Percentiles rank a stretch among this genome's conserved stretches.
These are phyloP conservation scores for Busseola fusca DNA, from an alignment of 2,888 invertebrate species.

Conservation along the genomic window DNA sequence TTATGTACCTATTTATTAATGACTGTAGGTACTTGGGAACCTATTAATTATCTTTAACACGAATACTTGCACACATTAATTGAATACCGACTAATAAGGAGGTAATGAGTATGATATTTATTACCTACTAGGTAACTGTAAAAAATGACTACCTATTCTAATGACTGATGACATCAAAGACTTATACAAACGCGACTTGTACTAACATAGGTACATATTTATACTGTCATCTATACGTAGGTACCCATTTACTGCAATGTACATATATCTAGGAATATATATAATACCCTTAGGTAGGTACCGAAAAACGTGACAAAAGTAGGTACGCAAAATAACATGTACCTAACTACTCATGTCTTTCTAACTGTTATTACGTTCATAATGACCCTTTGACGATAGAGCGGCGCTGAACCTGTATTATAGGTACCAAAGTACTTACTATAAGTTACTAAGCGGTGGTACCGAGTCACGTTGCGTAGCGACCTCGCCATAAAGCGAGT, in stretches of 20 bases:
- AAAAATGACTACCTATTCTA: neutral
- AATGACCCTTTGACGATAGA: conserved; percentile 55
- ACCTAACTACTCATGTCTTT: conserved; percentile 16
- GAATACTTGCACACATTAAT: conserved; percentile 7
- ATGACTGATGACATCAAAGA: neutral
- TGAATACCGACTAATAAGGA: neutral
- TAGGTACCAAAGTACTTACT: conserved; percentile 47
- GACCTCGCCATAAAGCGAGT: conserved; percentile 62
- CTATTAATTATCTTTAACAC: neutral
- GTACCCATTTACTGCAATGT: neutral
- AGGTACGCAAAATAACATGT: conserved; percentile 19
- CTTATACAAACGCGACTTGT: neutral
- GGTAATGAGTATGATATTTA: neutral
- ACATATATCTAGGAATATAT: neutral
- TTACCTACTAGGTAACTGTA: neutral
- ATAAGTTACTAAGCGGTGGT: conserved; percentile 43
- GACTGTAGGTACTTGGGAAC: too few species aligned
- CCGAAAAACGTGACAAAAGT: conserved; percentile 40
- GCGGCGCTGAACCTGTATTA: conserved; percentile 40
- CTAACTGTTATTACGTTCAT: conserved; percentile 51
- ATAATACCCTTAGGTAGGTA: too few species aligned
- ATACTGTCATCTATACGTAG: neutral
- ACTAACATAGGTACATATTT: neutral
- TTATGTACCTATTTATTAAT: neutral
- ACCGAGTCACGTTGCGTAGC: conserved; percentile 66